Base-by-base conservation (phyloP, 2,113 vertebrate genomes). In the Diadophis punctatus region DNA sequence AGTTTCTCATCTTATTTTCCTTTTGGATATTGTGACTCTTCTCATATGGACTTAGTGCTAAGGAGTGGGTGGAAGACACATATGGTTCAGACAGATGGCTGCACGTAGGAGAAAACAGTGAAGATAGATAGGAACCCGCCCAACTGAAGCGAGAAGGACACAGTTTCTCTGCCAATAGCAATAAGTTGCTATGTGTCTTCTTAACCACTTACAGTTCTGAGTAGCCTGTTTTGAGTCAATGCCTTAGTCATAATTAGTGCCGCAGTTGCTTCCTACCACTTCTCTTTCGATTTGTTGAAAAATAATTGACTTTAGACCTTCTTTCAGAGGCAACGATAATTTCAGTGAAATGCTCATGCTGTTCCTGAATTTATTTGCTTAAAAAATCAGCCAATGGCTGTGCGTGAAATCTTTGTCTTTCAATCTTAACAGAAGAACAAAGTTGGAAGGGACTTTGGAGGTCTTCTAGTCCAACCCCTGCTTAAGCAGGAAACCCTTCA, bases 51-150 rank as follows among this genome's bases (percentile, higher is more conserved):
- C 46, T 87, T 80, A 86, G 91, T 87, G 60, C n/a, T 16, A 89
- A 95, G 94, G 93, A 90, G 94, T 91, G 91, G 93, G 93, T 90
- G 90, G 93, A 93, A 89, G 89, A 43, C 92, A 8, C 91, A 94
- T 93, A 89, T 95, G 96, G 87, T 92, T 94, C 46, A 25, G 91
- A 22, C 95, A 96, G 93, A 95, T 95, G 94, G 93, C 92, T 12
- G 88, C 56, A 90, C 87, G 80, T 95, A 52, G 74, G 34, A 93
- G 90, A 93, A 49, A 93, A 48, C 84, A 94, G 49, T 90, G 46
- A 20, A 22, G 39, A 46, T 52, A 55, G 25, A 48, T 63, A 91
- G 46, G 48, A 95, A 94, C 92, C 92, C 85, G 8, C 30, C 1
- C 25, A 91, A 0, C 3, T 88, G 51, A 39, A 91, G 1, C 86